phyloP scores from a whole-genome alignment of 1,140 invertebrate genomes.

The Aethina tumida region DNA sequence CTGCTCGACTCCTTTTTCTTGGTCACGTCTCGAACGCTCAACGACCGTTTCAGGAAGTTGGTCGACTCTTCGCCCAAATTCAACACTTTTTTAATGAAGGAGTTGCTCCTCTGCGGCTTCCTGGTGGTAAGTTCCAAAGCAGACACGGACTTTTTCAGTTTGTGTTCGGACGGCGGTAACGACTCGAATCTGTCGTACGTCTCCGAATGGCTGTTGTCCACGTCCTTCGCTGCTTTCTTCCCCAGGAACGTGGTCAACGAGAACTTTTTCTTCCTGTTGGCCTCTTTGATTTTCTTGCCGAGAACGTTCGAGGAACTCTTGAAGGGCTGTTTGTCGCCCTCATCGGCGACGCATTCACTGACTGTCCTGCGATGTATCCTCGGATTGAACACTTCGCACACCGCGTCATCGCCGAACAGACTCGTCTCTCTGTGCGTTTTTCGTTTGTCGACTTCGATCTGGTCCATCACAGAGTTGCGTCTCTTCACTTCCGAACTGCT shows the following conservation, averaged over 20 bases:
- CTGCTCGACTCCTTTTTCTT: slow-evolving; percentile 22
- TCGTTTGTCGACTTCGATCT: too few relatives aligned
- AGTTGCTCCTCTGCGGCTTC: slow-evolving; percentile 18
- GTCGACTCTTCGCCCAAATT: slow-evolving; percentile 25
- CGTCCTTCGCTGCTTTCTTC: slow-evolving; percentile 15
- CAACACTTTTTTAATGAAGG: slow-evolving; percentile 25
- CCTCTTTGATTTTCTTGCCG: slow-evolving; percentile 13
- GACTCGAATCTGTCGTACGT: slow-evolving; percentile 19
- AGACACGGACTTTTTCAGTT: slow-evolving; percentile 24
- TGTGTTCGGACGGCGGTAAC: slow-evolving; percentile 12
- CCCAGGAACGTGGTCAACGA: slow-evolving; percentile 19
- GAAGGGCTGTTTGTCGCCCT: too few relatives aligned
- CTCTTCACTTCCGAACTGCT: too few relatives aligned
- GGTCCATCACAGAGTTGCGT: too few relatives aligned
- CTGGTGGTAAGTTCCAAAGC: slow-evolving; percentile 23
- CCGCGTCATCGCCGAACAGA: too few relatives aligned
- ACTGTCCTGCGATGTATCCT: too few relatives aligned
- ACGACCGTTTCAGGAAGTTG: slow-evolving; percentile 25
- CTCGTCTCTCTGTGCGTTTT: too few relatives aligned
- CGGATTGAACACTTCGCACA: too few relatives aligned
- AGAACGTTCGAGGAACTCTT: too few relatives aligned
- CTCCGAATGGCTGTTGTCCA: slow-evolving; percentile 17
- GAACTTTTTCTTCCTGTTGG: slow-evolving; percentile 19
- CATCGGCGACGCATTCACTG: too few relatives aligned
- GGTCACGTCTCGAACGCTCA: slow-evolving; percentile 24